Percentiles rank a stretch among this genome's conserved stretches.
These are phyloP conservation scores for Nothura maculosa DNA, from an alignment of 2,797 vertebrate genomes.

Conservation along the genomic window DNA sequence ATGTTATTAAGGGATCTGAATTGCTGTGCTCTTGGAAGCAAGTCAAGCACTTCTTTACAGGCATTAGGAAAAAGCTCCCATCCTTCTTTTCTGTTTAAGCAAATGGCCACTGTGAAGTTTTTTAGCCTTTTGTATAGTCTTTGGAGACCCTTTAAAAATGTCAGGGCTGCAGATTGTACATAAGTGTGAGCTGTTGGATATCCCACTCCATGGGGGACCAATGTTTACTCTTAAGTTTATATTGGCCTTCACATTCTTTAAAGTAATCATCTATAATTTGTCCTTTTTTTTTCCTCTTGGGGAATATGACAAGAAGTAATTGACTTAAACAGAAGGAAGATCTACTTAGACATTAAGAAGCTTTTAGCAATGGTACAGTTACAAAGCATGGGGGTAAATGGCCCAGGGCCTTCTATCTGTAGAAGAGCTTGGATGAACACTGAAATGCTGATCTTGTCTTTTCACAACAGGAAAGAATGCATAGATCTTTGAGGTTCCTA, in stretches of 20 bases:
- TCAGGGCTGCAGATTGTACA: background rate
- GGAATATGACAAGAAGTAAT: slow-evolving; percentile 24
- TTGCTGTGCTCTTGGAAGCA: background rate
- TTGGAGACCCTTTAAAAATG: slow-evolving; percentile 14
- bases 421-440: background rate
- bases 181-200: background rate
- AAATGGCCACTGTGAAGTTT: background rate
- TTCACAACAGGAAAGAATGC: background rate
- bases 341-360: slow-evolving; percentile 36
- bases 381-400: slow-evolving; percentile 41
- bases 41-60: background rate
- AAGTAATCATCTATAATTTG: slow-evolving; percentile 32
- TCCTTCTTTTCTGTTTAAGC: background rate
- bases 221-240: slow-evolving; percentile 8
- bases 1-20: slow-evolving; percentile 22
- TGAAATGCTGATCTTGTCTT: slow-evolving; percentile 6
- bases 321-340: slow-evolving; percentile 58
- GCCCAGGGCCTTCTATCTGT: background rate
- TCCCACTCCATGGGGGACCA: background rate
- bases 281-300: slow-evolving; percentile 4
- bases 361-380: slow-evolving; percentile 29
- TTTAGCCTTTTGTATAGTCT: background rate
- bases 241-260: slow-evolving; percentile 6
- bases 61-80: background rate
- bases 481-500: background rate